phyloP scores from a whole-genome alignment of 2,113 vertebrate species.

The Ciconia maguari region DNA sequence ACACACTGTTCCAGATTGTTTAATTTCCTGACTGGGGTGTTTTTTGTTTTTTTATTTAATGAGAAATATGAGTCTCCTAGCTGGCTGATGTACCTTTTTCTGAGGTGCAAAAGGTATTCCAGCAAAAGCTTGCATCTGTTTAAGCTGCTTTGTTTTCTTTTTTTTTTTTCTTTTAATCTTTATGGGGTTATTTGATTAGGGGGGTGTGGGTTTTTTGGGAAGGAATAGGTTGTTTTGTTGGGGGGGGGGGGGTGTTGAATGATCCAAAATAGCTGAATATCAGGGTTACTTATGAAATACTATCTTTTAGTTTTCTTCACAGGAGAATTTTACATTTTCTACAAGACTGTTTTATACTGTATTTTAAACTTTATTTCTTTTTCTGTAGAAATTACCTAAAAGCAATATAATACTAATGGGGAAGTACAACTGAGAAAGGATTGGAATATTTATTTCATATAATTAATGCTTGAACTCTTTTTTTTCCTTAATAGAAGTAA shows the following conservation, averaged over 20 bases:
- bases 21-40: not conserved
- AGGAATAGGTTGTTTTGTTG: not conserved
- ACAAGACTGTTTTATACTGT: not conserved
- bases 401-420: not conserved
- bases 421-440: not conserved
- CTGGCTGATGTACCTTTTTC: not conserved
- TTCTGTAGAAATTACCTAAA: not conserved
- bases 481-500: not conserved
- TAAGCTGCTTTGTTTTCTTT: not conserved
- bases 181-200: not conserved
- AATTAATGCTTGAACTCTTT: not conserved
- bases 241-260: not conserved
- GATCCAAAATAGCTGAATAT: not conserved
- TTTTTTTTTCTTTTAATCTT: not conserved
- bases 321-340: not conserved
- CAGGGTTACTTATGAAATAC: not conserved
- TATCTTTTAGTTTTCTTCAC: not conserved
- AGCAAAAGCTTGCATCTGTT: not conserved
- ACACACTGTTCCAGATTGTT: not conserved
- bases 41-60: not conserved
- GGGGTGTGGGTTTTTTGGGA: fast-evolving
- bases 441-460: not conserved
- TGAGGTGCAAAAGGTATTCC: not conserved
- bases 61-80: not conserved
- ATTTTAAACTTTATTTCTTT: not conserved